Evolutionary conservation across 2,113 vertebrate genomes (phyloP).

Genomic region (Ptyas mucosa): DNA sequence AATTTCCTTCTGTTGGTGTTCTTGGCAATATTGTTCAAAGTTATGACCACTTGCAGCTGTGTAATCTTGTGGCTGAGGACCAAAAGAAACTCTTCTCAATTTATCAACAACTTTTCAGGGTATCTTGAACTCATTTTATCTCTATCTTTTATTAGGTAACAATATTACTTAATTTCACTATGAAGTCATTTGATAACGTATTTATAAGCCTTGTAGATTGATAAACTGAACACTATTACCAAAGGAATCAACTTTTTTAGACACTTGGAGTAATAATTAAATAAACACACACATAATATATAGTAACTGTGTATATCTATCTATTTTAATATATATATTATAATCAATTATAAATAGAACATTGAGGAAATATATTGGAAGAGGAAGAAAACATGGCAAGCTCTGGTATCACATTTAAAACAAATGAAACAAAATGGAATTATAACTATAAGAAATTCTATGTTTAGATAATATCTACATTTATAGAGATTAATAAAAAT

Average conservation of each 20-base stretch:
- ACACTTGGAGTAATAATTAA: not conserved
- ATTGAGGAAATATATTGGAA: not conserved
- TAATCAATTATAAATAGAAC: not conserved
- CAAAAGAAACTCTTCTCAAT: constrained; percentile 26
- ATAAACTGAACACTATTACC: not conserved
- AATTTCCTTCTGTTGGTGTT: constrained; percentile 35
- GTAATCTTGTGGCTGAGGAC: constrained; percentile 31
- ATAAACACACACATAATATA: not conserved
- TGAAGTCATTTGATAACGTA: constrained; percentile 7
- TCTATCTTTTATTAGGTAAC: not conserved
- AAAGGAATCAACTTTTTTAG: not conserved
- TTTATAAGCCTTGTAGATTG: not conserved
- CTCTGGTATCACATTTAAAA: not conserved
- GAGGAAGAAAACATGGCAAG: not conserved
- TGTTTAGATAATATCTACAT: not conserved
- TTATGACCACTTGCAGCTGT: constrained; percentile 37
- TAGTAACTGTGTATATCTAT: not conserved
- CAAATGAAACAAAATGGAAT: not conserved
- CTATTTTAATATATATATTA: not conserved
- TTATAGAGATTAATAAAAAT: not conserved
- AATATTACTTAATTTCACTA: constrained; percentile 19
- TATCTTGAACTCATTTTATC: constrained; percentile 6
- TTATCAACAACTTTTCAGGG: constrained; percentile 17
- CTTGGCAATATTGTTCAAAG: constrained; percentile 32
- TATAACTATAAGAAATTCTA: not conserved